phyloP scores from a whole-genome alignment of 2,113 vertebrate genomes.

The Vulpes ferrilata region DNA sequence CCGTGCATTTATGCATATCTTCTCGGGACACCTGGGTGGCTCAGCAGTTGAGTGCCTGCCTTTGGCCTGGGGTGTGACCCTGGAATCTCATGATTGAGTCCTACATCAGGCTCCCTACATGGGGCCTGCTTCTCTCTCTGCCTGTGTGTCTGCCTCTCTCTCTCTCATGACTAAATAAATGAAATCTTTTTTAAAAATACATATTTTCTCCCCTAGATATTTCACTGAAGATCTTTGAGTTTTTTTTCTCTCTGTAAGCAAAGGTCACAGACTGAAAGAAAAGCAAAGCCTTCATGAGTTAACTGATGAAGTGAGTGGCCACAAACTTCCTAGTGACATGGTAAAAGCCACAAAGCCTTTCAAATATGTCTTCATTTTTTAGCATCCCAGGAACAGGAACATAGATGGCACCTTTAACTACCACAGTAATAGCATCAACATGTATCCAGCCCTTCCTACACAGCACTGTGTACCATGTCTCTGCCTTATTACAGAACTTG shows the following conservation, averaged over 20 bases:
- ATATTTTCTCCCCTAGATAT: not conserved
- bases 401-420: not conserved
- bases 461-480: not conserved
- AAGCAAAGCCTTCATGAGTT: not conserved
- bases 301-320: not conserved
- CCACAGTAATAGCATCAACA: not conserved
- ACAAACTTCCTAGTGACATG: not conserved
- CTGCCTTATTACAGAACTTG: not conserved
- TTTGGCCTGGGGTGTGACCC: too few relatives aligned
- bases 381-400: not conserved
- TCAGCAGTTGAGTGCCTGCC: too few relatives aligned
- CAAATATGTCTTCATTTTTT: not conserved
- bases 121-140: too few relatives aligned
- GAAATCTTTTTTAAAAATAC: too few relatives aligned
- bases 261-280: not conserved
- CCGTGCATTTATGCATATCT: not conserved
- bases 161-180: too few relatives aligned
- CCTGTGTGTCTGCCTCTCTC: too few relatives aligned
- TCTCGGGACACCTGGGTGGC: not conserved
- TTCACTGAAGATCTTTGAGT: not conserved
- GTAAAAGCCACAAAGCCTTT: slow-evolving; percentile 1
- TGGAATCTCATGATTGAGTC: too few relatives aligned
- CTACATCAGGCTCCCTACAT: too few relatives aligned
- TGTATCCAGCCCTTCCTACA: not conserved
- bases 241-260: slow-evolving; percentile 20